phyloP scores from a whole-genome alignment of 2,113 vertebrate genomes.

The Sterrhoptilus dennistouni region DNA sequence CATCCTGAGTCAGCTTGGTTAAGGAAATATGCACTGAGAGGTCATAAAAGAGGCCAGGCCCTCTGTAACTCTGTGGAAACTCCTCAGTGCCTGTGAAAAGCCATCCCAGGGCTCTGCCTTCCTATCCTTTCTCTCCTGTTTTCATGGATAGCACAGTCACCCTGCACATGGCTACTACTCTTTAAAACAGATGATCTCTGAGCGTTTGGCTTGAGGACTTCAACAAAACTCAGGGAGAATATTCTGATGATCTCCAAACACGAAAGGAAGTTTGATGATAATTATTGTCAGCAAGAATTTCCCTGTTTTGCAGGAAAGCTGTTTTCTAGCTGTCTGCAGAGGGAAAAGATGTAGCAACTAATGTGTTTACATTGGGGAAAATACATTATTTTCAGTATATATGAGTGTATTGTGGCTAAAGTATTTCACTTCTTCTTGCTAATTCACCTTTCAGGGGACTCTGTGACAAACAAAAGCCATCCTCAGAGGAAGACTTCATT shows the following conservation, averaged over 20 bases:
- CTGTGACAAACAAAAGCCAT: background rate
- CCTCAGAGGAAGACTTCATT: background rate
- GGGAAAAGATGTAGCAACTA: background rate
- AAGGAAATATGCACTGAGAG: slow-evolving; percentile 25
- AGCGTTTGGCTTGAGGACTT: background rate
- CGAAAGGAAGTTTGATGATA: background rate
- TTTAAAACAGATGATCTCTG: background rate
- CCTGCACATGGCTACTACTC: background rate
- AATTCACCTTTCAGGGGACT: background rate
- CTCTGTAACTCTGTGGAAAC: background rate
- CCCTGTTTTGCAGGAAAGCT: background rate
- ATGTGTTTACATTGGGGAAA: background rate
- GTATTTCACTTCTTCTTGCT: background rate
- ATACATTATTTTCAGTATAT: background rate
- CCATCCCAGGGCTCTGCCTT: background rate
- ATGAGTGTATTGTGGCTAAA: background rate
- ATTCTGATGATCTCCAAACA: background rate
- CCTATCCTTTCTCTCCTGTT: background rate
- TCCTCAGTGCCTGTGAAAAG: background rate
- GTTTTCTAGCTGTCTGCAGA: background rate
- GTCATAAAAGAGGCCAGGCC: background rate
- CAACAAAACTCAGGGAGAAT: background rate
- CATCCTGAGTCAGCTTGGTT: slow-evolving; percentile 30
- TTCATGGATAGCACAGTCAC: background rate
- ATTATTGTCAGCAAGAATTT: background rate